Percentiles rank a stretch among this genome's conserved stretches.
These are phyloP conservation scores for Urocolius indicus DNA, from an alignment of 2,113 vertebrate species.

Conservation along the genomic window DNA sequence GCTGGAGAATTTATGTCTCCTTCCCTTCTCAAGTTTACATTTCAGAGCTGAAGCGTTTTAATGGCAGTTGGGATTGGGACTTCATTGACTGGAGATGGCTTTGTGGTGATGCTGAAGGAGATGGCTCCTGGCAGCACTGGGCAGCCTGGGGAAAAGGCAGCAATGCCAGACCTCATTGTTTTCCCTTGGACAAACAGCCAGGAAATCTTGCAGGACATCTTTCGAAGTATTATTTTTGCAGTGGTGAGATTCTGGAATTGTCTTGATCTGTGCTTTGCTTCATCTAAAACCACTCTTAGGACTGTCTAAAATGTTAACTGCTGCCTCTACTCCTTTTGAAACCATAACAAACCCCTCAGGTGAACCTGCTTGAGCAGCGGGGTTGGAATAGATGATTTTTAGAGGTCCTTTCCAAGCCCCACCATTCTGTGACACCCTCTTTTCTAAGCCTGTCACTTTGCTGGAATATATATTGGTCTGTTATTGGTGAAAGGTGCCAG, in stretches of 20 bases:
- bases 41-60: constrained; percentile 6
- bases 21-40: neutral
- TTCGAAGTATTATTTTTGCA: neutral
- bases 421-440: too few relatives aligned
- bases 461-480: neutral
- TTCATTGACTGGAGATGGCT: neutral
- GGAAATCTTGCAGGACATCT: neutral
- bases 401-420: too few relatives aligned
- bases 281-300: neutral
- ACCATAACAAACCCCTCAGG: neutral
- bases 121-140: neutral
- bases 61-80: constrained; percentile 20
- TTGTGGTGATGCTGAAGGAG: neutral
- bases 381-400: too few relatives aligned
- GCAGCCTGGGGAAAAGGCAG: neutral
- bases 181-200: neutral
- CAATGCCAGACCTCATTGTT: neutral
- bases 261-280: neutral
- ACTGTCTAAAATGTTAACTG: neutral
- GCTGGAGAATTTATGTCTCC: constrained; percentile 16
- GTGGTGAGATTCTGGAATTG: neutral
- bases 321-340: neutral
- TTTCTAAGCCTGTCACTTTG: too few relatives aligned
- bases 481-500: neutral
- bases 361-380: too few relatives aligned